These are phyloP conservation scores for Papilio xuthus DNA, from an alignment of 1,140 invertebrate species.

Conservation along the genomic window DNA sequence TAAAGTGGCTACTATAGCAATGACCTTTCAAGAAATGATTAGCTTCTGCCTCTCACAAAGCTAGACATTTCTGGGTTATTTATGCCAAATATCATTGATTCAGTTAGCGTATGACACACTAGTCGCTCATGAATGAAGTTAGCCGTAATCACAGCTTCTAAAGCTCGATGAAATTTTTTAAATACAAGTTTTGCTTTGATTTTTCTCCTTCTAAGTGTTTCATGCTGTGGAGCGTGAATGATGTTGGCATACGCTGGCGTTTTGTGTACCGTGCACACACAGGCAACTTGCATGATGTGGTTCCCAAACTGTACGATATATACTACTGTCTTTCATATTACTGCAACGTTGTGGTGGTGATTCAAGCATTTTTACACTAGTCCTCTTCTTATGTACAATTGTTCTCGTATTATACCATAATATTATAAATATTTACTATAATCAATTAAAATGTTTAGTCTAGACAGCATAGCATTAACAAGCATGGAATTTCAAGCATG, in stretches of 20 bases:
- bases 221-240: constrained; percentile 63
- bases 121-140: constrained; percentile 61
- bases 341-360: neutral
- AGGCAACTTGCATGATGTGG: constrained; percentile 39
- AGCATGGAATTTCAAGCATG: constrained; percentile 70
- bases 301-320: constrained; percentile 22
- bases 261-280: constrained; percentile 50
- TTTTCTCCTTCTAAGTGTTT: constrained; percentile 54
- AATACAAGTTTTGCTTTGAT: constrained; percentile 49
- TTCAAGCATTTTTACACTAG: constrained; percentile 22
- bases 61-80: constrained; percentile 52
- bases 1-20: constrained; percentile 52
- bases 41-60: constrained; percentile 48
- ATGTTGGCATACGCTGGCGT: constrained; percentile 48
- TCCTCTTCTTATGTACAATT: constrained; percentile 29
- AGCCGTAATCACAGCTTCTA: constrained; percentile 53
- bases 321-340: neutral
- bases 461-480: constrained; percentile 71
- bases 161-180: constrained; percentile 60
- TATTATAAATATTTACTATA: constrained; percentile 7
- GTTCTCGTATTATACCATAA: constrained; percentile 19
- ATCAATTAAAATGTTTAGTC: constrained; percentile 48
- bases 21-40: constrained; percentile 59
- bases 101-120: constrained; percentile 57
- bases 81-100: constrained; percentile 55